Percentiles rank a stretch among this genome's conserved stretches.
Conservation (phyloP, 2,797 vertebrate species). For the Adelosebastes latens region DNA sequence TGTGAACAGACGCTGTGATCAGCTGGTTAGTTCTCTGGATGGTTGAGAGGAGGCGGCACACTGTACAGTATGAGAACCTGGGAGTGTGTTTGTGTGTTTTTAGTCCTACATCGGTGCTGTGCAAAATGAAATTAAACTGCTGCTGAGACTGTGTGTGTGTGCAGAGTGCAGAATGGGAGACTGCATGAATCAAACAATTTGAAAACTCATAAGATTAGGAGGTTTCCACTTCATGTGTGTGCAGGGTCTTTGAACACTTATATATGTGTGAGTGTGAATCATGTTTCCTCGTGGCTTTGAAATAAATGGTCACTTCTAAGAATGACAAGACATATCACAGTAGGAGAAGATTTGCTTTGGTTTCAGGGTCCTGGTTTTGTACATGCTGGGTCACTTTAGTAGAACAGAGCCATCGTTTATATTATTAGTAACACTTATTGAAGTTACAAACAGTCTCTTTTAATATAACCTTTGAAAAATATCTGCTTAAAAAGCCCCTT, state of each 20-base stretch:
- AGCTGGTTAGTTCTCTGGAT: slow-evolving; percentile 48
- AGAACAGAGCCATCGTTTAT: neutral
- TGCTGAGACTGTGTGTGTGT: slow-evolving; percentile 7
- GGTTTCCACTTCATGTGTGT: slow-evolving; percentile 7
- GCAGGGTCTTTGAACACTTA: neutral
- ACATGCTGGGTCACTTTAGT: neutral
- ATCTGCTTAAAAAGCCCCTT: too few relatives aligned
- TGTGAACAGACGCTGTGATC: slow-evolving; percentile 59
- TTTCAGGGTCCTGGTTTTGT: neutral
- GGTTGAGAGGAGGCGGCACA: slow-evolving; percentile 29
- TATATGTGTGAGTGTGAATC: neutral
- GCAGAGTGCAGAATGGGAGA: neutral
- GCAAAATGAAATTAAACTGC: slow-evolving; percentile 52
- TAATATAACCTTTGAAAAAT: too few relatives aligned
- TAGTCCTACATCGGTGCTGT: neutral
- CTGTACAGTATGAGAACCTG: slow-evolving; percentile 1
- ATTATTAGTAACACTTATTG: neutral
- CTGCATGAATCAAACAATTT: slow-evolving; percentile 24
- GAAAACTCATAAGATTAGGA: neutral
- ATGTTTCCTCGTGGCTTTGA: neutral
- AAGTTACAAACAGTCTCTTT: too few relatives aligned
- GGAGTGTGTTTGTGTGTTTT: neutral
- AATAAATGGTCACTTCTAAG: neutral
- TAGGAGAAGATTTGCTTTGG: neutral
- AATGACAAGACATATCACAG: neutral